phyloP scores from a whole-genome alignment of 2,113 vertebrate species.

The Atlantisia rogersi region DNA sequence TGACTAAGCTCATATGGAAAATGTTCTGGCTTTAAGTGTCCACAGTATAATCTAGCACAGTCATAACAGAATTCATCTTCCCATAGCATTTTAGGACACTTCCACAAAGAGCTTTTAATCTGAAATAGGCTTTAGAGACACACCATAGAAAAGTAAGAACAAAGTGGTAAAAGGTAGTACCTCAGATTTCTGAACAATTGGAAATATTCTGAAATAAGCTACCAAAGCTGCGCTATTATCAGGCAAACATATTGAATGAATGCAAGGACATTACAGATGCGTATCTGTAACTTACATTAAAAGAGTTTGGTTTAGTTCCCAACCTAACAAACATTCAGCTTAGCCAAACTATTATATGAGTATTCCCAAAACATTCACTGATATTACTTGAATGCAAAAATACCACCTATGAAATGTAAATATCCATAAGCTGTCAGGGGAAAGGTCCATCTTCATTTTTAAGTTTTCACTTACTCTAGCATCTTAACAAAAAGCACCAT shows the following conservation, averaged over 20 bases:
- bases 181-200: not conserved
- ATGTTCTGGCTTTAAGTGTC: not conserved
- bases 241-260: not conserved
- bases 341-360: not conserved
- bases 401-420: not conserved
- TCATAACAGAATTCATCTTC: not conserved
- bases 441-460: not conserved
- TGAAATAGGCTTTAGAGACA: not conserved
- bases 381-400: not conserved
- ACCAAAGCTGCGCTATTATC: not conserved
- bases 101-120: not conserved
- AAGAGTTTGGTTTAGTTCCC: not conserved
- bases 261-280: not conserved
- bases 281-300: not conserved
- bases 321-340: not conserved
- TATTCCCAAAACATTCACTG: not conserved
- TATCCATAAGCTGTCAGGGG: not conserved
- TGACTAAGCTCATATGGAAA: not conserved
- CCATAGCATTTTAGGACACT: not conserved
- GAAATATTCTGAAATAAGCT: not conserved
- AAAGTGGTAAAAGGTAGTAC: not conserved
- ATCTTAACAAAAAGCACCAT: not conserved
- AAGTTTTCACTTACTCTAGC: not conserved
- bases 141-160: not conserved
- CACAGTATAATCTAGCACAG: not conserved